These are phyloP conservation scores for Diadophis punctatus DNA, from an alignment of 2,113 vertebrate species.

Conservation along the genomic window DNA sequence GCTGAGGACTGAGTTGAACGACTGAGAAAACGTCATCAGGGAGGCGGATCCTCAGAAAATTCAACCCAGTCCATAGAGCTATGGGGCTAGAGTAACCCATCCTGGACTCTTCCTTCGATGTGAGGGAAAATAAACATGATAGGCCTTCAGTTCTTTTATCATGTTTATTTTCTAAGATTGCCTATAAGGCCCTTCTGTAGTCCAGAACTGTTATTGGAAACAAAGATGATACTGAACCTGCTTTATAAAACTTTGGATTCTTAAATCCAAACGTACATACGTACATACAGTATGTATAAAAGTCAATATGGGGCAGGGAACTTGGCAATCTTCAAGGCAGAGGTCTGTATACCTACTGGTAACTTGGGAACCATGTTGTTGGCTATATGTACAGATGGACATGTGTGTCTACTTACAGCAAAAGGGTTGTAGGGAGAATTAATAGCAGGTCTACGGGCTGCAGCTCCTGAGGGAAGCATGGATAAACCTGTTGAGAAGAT, in stretches of 20 bases:
- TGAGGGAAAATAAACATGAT: no score
- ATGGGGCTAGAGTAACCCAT: no score
- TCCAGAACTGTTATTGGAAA: neutral
- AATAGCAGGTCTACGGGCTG: conserved; percentile 73
- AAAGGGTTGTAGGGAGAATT: conserved; percentile 82
- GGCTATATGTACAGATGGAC: neutral
- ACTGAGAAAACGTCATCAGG: no score
- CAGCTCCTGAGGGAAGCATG: conserved; percentile 76
- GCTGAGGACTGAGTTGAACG: no score
- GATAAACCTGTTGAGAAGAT: conserved; percentile 92
- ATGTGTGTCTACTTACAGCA: conserved; percentile 73
- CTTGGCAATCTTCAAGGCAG: neutral
- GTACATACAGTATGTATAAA: neutral
- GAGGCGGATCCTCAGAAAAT: no score
- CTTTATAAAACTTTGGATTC: neutral
- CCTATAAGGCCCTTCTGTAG: neutral
- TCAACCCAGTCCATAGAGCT: no score
- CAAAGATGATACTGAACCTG: neutral
- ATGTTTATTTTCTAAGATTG: neutral
- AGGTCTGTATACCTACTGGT: neutral
- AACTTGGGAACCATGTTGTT: neutral
- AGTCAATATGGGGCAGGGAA: neutral
- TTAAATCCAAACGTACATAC: neutral
- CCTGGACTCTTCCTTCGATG: no score
- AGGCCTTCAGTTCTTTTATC: no score